A percentile compares a stretch with the other conserved stretches of the same genome.
phyloP scores from a whole-genome alignment of 2,797 vertebrate genomes.

The Acipenser ruthenus region DNA sequence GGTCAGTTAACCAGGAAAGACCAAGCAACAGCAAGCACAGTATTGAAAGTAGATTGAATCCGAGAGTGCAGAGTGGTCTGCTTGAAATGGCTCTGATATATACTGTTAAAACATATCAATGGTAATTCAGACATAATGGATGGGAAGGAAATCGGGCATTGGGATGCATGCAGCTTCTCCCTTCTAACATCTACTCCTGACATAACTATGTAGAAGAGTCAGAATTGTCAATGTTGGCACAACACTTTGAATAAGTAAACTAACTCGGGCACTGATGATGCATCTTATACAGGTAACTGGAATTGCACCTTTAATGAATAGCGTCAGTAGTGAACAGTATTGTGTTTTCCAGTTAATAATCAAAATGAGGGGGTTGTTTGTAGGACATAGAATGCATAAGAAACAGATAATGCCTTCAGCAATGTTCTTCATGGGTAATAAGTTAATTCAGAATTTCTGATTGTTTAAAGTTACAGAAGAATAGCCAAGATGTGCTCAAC shows the following conservation, averaged over 20 bases:
- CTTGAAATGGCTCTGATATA: constrained; percentile 1
- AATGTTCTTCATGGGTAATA: constrained; percentile 15
- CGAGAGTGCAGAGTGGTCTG: background rate
- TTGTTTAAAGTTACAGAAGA: too few relatives aligned
- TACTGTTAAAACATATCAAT: constrained; percentile 22
- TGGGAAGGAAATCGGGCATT: constrained; percentile 7
- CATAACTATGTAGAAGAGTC: background rate
- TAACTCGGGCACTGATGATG: constrained; percentile 7
- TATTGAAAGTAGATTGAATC: background rate
- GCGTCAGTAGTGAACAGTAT: too few relatives aligned
- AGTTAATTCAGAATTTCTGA: too few relatives aligned
- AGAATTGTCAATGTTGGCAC: constrained; percentile 7
- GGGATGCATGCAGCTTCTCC: constrained; percentile 3
- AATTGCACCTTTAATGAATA: background rate
- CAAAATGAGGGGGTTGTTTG: too few relatives aligned
- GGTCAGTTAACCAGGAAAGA: background rate
- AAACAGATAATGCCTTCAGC: constrained; percentile 33
- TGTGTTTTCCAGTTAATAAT: too few relatives aligned
- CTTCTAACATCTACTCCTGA: background rate
- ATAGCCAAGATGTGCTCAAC: too few relatives aligned
- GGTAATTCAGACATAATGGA: constrained; percentile 6
- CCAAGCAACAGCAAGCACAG: background rate
- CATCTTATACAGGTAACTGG: background rate
- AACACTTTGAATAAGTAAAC: background rate
- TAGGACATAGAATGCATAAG: constrained; percentile 21